Evolutionary conservation across 2,888 invertebrate species (phyloP).

Genomic region (Lydus trimaculatus): DNA sequence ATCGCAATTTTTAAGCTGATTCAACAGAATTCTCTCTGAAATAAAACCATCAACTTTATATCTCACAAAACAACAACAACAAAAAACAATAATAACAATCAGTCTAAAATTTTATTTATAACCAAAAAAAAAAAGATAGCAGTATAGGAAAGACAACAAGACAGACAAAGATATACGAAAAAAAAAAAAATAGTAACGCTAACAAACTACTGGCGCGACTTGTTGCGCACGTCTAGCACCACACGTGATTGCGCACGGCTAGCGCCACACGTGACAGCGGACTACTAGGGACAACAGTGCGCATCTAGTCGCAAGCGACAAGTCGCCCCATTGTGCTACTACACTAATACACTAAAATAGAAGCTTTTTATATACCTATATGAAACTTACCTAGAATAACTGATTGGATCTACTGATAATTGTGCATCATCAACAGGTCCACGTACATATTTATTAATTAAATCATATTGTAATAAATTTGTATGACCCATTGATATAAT

Average conservation of each 20-base stretch:
- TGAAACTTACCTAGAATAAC: conserved; percentile 67
- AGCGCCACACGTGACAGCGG: no score
- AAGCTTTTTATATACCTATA: no score
- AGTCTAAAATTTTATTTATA: no score
- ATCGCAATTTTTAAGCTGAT: conserved; percentile 19
- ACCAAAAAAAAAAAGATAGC: not conserved
- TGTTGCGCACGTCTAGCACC: no score
- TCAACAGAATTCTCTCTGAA: conserved; percentile 29
- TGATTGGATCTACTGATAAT: conserved; percentile 63
- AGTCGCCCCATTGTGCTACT: no score
- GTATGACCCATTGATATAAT: conserved; percentile 71
- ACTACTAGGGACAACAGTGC: no score
- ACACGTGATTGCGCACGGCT: no score
- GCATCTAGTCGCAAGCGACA: no score
- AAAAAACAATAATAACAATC: no score
- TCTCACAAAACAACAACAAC: not conserved
- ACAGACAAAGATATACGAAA: not conserved
- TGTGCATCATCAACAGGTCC: conserved; percentile 63
- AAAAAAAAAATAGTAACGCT: no score
- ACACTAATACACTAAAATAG: no score
- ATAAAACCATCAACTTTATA: conserved; percentile 12
- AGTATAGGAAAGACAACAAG: not conserved
- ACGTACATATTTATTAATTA: conserved; percentile 67
- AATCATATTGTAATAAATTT: conserved; percentile 63
- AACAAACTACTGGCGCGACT: no score